Conservation (phyloP, 2,888 invertebrate genomes). For the Nymphalis c-album region DNA sequence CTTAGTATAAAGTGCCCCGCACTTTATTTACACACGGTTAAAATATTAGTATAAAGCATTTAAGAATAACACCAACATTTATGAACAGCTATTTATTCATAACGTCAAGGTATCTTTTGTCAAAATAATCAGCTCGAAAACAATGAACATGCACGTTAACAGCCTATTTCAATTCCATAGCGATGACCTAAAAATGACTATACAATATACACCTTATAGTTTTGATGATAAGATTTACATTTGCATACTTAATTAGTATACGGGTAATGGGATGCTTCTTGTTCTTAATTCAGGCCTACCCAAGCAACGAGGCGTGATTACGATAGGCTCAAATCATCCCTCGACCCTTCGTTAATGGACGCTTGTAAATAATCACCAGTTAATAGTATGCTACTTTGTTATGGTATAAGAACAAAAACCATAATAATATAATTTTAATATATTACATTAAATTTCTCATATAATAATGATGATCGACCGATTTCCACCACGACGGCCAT, state of each 20-base stretch:
- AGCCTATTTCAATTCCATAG: conserved; percentile 4
- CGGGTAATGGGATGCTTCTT: conserved; percentile 4
- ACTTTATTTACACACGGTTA: neutral
- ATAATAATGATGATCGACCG: too few species aligned
- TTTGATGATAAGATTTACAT: neutral
- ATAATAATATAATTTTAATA: too few species aligned
- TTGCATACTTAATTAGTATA: neutral
- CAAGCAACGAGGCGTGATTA: conserved; percentile 27
- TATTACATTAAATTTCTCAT: too few species aligned
- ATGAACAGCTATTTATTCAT: neutral
- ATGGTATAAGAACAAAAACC: neutral
- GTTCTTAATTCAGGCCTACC: conserved; percentile 7
- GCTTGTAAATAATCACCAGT: conserved; percentile 25
- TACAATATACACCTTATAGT: neutral
- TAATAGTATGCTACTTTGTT: neutral
- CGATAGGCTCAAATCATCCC: conserved; percentile 30
- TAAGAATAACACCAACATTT: too few species aligned
- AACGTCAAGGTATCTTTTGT: conserved; percentile 10
- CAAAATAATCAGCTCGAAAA: conserved; percentile 10
- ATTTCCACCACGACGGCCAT: too few species aligned
- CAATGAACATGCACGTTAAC: conserved; percentile 14
- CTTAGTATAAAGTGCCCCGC: too few species aligned
- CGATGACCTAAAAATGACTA: neutral
- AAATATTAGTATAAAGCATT: neutral
- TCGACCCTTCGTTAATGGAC: conserved; percentile 18